These are phyloP conservation scores for Invenusta paracnida DNA, from an alignment of 2,888 invertebrate genomes.

Conservation along the genomic window DNA sequence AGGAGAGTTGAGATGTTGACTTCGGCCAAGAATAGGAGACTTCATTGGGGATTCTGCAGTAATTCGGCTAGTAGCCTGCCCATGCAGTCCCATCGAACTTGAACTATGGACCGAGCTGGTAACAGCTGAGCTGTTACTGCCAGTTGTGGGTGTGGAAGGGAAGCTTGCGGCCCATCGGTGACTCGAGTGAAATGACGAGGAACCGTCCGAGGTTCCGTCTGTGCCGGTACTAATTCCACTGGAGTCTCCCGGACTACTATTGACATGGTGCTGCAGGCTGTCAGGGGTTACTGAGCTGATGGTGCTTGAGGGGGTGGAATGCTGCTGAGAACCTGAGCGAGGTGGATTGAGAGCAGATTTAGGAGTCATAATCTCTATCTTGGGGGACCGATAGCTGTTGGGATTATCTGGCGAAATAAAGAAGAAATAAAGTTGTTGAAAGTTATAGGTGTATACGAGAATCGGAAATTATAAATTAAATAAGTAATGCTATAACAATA, in stretches of 20 bases:
- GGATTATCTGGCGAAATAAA: constrained; percentile 6
- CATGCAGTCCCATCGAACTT: too few relatives aligned
- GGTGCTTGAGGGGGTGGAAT: background rate
- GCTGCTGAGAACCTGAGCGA: background rate
- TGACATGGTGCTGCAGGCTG: too few relatives aligned
- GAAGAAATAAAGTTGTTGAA: too few relatives aligned
- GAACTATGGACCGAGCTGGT: too few relatives aligned
- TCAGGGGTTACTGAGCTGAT: background rate
- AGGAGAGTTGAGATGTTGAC: background rate
- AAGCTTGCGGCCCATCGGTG: background rate
- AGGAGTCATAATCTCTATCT: background rate
- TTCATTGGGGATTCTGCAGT: background rate
- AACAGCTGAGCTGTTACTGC: background rate
- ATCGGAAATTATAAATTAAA: too few relatives aligned
- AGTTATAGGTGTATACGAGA: too few relatives aligned
- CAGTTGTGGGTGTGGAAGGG: background rate
- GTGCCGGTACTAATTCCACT: background rate
- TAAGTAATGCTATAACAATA: too few relatives aligned
- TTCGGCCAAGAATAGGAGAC: background rate
- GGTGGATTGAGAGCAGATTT: background rate
- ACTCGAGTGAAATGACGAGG: background rate
- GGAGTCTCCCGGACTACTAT: constrained; percentile 7
- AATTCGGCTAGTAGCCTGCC: background rate
- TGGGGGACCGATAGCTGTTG: background rate
- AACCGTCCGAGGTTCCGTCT: background rate